A percentile compares a stretch with the other conserved stretches of the same genome.
Evolutionary conservation across 2,888 invertebrate species (phyloP).

Genomic region (Drosophila borealis): DNA sequence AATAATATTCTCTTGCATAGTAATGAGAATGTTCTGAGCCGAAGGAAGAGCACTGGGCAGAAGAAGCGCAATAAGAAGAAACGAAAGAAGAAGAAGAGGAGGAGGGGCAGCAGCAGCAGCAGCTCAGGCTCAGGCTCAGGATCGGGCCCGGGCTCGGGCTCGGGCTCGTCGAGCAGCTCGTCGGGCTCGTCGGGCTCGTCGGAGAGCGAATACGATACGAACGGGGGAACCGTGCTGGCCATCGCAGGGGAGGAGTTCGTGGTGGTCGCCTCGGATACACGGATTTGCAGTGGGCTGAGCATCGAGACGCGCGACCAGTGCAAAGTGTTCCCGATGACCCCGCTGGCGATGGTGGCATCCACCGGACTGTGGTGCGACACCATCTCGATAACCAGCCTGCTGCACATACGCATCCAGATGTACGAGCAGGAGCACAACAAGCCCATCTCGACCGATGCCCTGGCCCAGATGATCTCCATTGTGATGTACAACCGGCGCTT

Average conservation of each 20-base stretch:
- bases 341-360: not conserved
- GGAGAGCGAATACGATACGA: not conserved
- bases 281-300: not conserved
- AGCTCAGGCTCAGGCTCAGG: too few relatives aligned
- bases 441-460: not conserved
- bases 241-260: conserved; percentile 2
- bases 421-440: not conserved
- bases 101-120: too few relatives aligned
- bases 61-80: too few relatives aligned
- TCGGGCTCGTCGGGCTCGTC: too few relatives aligned
- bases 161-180: too few relatives aligned
- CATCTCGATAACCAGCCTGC: not conserved
- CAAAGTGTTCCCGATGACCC: not conserved
- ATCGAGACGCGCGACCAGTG: not conserved
- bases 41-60: too few relatives aligned
- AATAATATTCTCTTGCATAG: too few relatives aligned
- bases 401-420: not conserved
- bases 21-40: too few relatives aligned
- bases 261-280: conserved; percentile 2
- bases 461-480: conserved; percentile 5
- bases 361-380: not conserved
- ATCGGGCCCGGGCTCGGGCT: too few relatives aligned
- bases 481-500: conserved; percentile 6
- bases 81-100: too few relatives aligned
- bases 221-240: conserved; percentile 4